Conservation (phyloP, 2,888 invertebrate genomes). For the Euclidia mi region DNA sequence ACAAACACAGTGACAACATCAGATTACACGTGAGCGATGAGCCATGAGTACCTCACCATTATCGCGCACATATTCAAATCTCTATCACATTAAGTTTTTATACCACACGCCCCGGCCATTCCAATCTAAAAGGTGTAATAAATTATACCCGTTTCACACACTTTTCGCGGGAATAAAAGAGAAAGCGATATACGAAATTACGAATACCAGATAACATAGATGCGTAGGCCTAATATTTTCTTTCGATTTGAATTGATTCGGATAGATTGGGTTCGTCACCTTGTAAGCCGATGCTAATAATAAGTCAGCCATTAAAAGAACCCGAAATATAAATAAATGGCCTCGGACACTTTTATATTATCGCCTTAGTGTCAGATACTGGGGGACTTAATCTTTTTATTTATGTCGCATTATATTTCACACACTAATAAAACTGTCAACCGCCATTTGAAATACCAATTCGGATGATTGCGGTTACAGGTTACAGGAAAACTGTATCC, state of each 20-base stretch:
- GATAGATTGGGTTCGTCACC: slow-evolving; percentile 63
- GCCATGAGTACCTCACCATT: slow-evolving; percentile 43
- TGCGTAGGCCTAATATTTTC: slow-evolving; percentile 59
- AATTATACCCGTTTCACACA: slow-evolving; percentile 41
- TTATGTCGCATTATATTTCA: slow-evolving; percentile 40
- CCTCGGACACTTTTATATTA: slow-evolving; percentile 27
- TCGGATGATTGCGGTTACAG: slow-evolving; percentile 1
- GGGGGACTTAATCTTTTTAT: slow-evolving; percentile 34
- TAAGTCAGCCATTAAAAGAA: slow-evolving; percentile 33
- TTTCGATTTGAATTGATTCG: slow-evolving; percentile 73
- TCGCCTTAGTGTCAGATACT: slow-evolving; percentile 34
- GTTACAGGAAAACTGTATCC: too few species aligned
- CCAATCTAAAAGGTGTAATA: slow-evolving; percentile 35
- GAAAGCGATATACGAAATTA: slow-evolving; percentile 43
- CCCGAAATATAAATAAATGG: slow-evolving; percentile 33
- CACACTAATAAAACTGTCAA: slow-evolving; percentile 30
- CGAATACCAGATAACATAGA: slow-evolving; percentile 37
- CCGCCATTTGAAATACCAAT: slow-evolving; percentile 28
- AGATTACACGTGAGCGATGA: slow-evolving; percentile 65
- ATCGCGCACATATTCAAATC: slow-evolving; percentile 35
- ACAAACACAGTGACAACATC: slow-evolving; percentile 52
- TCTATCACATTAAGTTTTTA: slow-evolving; percentile 28
- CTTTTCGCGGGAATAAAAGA: slow-evolving; percentile 46
- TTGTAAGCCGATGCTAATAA: slow-evolving; percentile 60
- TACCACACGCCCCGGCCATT: slow-evolving; percentile 21